A percentile compares a stretch with the other conserved stretches of the same genome.
Evolutionary conservation across 2,888 invertebrate species (phyloP).

Genomic region (Sinopyrophorus schimmeli): DNA sequence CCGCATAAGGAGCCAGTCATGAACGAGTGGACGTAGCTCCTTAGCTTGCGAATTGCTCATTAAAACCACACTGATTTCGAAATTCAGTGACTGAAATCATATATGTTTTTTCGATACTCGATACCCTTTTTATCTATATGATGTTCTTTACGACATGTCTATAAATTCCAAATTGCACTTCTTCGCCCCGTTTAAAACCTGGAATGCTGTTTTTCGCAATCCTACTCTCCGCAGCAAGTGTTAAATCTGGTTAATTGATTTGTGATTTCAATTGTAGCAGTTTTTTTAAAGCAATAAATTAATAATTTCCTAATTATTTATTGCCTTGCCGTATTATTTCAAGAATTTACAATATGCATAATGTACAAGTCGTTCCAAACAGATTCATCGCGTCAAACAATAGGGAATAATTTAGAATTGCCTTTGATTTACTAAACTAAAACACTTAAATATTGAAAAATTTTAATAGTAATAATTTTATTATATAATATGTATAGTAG

Average conservation of each 20-base stretch:
- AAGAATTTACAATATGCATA: background rate
- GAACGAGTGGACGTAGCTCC: conserved; percentile 17
- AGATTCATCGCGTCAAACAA: too few relatives aligned
- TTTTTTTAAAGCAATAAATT: conserved; percentile 21
- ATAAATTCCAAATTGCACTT: conserved; percentile 36
- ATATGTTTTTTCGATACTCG: conserved; percentile 24
- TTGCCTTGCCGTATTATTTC: background rate
- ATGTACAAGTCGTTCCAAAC: too few relatives aligned
- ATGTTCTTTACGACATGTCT: conserved; percentile 33
- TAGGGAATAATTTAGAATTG: too few relatives aligned
- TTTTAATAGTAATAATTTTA: too few relatives aligned
- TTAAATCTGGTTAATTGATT: conserved; percentile 24
- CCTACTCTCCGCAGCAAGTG: conserved; percentile 19
- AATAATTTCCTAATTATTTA: too few relatives aligned
- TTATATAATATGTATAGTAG: too few relatives aligned
- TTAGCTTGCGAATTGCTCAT: conserved; percentile 49
- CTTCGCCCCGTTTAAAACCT: conserved; percentile 25
- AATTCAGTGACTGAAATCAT: conserved; percentile 24
- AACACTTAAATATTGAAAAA: too few relatives aligned
- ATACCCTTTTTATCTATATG: conserved; percentile 23
- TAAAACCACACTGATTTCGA: conserved; percentile 39
- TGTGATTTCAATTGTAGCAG: conserved; percentile 17
- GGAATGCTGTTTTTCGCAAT: conserved; percentile 28
- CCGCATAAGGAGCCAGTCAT: conserved; percentile 28
- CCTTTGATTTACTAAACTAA: background rate